Conservation (phyloP, 2,113 vertebrate species). For the Pollachius pollachius region DNA sequence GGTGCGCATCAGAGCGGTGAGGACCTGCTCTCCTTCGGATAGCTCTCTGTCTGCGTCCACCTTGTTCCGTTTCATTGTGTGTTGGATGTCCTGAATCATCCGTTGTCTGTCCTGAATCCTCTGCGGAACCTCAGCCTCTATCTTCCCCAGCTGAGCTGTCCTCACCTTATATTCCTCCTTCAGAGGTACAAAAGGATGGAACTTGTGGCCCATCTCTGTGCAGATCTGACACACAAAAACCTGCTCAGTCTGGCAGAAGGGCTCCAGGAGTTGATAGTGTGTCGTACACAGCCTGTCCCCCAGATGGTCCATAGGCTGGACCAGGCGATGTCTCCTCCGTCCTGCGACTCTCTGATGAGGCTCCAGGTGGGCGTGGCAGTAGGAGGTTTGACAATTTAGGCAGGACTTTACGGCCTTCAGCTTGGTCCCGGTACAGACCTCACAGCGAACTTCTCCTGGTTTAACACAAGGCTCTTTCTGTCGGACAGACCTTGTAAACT, state of each 20-base stretch:
- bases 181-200: background rate
- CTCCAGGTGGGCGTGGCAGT: background rate
- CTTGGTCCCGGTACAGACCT: background rate
- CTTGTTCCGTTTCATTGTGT: background rate
- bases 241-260: background rate
- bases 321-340: background rate
- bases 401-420: slow-evolving; percentile 2
- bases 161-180: background rate
- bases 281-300: background rate
- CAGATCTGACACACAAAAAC: slow-evolving; percentile 1
- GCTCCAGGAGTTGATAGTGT: background rate
- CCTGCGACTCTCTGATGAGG: background rate
- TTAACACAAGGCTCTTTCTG: background rate
- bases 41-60: background rate
- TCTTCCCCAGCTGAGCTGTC: background rate
- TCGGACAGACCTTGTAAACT: background rate
- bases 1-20: background rate
- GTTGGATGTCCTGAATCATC: background rate
- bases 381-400: background rate
- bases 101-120: background rate
- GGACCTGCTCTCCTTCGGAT: background rate
- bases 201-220: background rate
- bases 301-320: background rate
- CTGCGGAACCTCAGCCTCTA: background rate
- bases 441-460: slow-evolving; percentile 4